Evolutionary conservation across 2,797 vertebrate genomes (phyloP).

Genomic region (Lagodon rhomboides): DNA sequence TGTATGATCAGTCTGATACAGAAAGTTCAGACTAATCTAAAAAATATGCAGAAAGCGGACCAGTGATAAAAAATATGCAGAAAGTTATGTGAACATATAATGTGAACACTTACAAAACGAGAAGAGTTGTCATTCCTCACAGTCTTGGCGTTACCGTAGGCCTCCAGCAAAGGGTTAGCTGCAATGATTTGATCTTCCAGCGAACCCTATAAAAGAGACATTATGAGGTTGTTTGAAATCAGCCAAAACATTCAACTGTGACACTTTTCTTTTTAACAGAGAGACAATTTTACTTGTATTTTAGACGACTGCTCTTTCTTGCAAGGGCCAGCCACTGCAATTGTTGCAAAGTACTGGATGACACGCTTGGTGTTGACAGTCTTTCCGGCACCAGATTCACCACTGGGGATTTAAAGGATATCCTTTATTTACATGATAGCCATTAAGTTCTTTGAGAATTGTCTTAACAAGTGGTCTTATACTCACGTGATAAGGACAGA

Average conservation of each 20-base stretch:
- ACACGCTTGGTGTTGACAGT: slow-evolving; percentile 82
- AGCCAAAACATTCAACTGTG: slow-evolving; percentile 30
- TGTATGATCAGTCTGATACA: too few relatives aligned
- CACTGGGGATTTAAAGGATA: slow-evolving; percentile 16
- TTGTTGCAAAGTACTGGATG: slow-evolving; percentile 80
- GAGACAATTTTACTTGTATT: slow-evolving; percentile 60
- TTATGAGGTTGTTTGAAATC: not conserved
- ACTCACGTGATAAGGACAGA: slow-evolving; percentile 89
- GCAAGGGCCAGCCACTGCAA: slow-evolving; percentile 55
- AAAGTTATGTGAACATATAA: not conserved
- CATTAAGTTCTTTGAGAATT: not conserved
- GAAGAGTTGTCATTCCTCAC: slow-evolving; percentile 93
- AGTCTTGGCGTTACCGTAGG: slow-evolving; percentile 91
- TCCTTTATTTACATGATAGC: not conserved
- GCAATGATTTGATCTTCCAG: slow-evolving; percentile 89
- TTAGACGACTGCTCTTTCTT: slow-evolving; percentile 40
- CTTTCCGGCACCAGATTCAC: slow-evolving; percentile 73
- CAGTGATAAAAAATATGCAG: too few relatives aligned
- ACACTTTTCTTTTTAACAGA: not conserved
- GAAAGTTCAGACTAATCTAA: too few relatives aligned
- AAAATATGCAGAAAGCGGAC: too few relatives aligned
- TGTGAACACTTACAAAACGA: slow-evolving; percentile 64
- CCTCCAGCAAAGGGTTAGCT: slow-evolving; percentile 90
- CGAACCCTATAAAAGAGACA: slow-evolving; percentile 81
- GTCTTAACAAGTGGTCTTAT: not conserved